Conservation (phyloP, 2,797 vertebrate genomes). For the Prionace glauca region DNA sequence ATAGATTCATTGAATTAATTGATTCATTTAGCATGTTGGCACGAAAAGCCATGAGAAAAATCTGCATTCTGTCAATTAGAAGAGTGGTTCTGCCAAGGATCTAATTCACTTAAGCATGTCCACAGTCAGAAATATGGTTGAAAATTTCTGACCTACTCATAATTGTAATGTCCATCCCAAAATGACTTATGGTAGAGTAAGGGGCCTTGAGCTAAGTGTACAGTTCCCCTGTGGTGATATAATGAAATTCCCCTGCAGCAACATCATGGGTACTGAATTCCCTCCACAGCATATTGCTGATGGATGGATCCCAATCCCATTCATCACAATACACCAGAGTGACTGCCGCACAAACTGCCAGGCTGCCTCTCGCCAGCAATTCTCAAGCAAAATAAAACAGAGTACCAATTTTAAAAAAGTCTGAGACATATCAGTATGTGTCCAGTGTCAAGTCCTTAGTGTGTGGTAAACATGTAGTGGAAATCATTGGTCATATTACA, state of each 20-base stretch:
- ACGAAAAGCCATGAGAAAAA: neutral
- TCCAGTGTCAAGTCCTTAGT: neutral
- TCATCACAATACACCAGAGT: slow-evolving; percentile 4
- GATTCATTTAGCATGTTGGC: neutral
- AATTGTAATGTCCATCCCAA: neutral
- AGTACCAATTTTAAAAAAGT: neutral
- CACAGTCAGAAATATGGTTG: slow-evolving; percentile 5
- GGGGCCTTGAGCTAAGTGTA: neutral
- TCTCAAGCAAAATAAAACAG: neutral
- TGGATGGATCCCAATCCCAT: neutral
- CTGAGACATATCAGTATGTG: neutral
- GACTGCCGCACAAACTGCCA: neutral
- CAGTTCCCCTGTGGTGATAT: neutral
- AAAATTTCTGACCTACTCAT: neutral
- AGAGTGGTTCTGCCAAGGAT: neutral
- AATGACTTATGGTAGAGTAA: neutral
- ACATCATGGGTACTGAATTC: slow-evolving; percentile 7
- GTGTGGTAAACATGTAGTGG: neutral
- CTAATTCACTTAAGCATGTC: neutral
- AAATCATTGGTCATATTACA: neutral
- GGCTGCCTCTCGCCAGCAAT: neutral
- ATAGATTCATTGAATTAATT: neutral
- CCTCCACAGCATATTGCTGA: neutral
- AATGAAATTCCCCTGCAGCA: neutral
- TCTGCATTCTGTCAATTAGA: neutral